Base-by-base conservation (phyloP, 2,888 invertebrate species). In the Leucozona laternaria region DNA sequence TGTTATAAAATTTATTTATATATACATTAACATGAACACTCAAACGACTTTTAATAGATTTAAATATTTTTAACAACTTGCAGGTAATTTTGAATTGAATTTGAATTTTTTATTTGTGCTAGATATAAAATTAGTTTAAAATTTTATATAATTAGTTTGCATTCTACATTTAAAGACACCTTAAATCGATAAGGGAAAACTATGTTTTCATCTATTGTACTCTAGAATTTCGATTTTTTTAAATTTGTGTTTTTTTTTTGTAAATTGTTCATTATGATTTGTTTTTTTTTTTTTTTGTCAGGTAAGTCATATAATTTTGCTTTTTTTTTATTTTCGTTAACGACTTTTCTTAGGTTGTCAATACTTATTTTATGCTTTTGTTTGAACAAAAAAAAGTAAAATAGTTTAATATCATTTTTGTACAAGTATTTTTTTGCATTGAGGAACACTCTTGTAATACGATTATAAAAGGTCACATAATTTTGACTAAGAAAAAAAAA, bases 401-500 rank as follows among this genome's bases (percentile, higher is more conserved):
- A 60, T 40, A 60, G 13, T 60, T 40, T 40, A 60, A 37, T 71
- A 58, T 78, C 22, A 50, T 43, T 66, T 60, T 79, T 68, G 55
- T 25, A 58, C 70, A 68, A 40, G 31, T 71, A 70, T 45, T 72
- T 78, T 50, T 62, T 68, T 43, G 53, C 25, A 37, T 75, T 71
- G 64, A 86, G 82, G 70, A 86, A 79, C 86, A 86, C 82, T 73
- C 78, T 82, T 82, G 82, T 86, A 86, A 82, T 75, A 86, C 82
- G 73, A 81, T 71, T 53, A 73, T 86, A 82, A 82, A 86, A 82
- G 50, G 71, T 71, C 62, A 78, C 53, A 64, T 70, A 45, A 28
- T 37, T 58, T 58, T 22, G 55, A 82, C 75, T 40, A 40, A 60
- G 57, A 72, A 78, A 81, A 22, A 78, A 48, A 11, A 34, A 11